A percentile compares a stretch with the other conserved stretches of the same genome.
phyloP scores from a whole-genome alignment of 2,113 vertebrate genomes.

The Jacana jacana region DNA sequence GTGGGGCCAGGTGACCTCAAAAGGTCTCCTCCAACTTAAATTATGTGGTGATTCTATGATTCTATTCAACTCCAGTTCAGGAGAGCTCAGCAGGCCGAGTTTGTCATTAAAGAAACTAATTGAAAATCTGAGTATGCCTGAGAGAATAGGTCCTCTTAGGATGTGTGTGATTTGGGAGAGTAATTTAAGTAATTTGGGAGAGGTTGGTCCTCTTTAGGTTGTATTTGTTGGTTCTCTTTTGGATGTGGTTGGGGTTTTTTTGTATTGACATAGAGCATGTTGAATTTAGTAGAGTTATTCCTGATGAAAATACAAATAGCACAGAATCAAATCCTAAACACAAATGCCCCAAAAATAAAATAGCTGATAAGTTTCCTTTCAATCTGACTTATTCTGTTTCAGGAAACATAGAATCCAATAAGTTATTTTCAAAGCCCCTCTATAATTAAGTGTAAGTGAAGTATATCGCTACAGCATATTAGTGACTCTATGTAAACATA shows the following conservation, averaged over 20 bases:
- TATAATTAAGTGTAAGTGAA: conserved; percentile 58
- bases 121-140: not conserved
- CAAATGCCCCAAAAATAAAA: not conserved
- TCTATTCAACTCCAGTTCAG: not conserved
- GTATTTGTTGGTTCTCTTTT: not conserved
- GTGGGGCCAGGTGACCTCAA: not conserved
- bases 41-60: not conserved
- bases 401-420: conserved; percentile 38
- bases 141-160: not conserved
- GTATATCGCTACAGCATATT: conserved; percentile 45
- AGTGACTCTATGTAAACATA: conserved; percentile 63
- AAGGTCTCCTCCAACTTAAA: not conserved
- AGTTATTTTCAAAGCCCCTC: conserved; percentile 30
- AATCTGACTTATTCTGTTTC: conserved; percentile 4
- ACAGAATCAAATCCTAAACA: not conserved
- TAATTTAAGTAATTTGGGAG: not conserved
- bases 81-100: not conserved
- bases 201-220: not conserved
- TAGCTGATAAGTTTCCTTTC: not conserved
- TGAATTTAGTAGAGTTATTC: not conserved
- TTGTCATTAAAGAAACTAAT: not conserved
- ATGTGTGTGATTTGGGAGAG: not conserved
- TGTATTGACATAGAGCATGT: not conserved
- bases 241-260: not conserved
- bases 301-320: not conserved